Percentiles rank a stretch among this genome's conserved stretches.
Evolutionary conservation across 1,140 invertebrate genomes (phyloP).

Genomic region (Achroia grisella): DNA sequence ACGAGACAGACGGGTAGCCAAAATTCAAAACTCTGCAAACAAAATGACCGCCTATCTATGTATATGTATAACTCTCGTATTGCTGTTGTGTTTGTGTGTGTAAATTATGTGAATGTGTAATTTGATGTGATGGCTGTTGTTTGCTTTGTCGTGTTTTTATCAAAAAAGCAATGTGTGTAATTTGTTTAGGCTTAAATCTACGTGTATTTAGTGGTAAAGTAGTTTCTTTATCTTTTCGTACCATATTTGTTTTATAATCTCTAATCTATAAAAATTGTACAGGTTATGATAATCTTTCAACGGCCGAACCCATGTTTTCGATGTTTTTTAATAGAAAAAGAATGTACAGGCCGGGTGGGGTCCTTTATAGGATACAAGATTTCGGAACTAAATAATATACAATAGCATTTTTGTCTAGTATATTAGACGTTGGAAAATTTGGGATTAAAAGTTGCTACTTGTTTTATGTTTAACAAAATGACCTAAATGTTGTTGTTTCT

Average conservation of each 20-base stretch:
- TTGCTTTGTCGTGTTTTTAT: constrained; percentile 72
- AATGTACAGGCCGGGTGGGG: not conserved
- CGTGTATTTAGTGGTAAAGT: constrained; percentile 59
- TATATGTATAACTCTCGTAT: constrained; percentile 13
- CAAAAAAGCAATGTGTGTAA: constrained; percentile 65
- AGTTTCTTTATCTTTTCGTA: constrained; percentile 47
- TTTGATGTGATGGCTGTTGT: constrained; percentile 41
- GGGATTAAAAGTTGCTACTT: not conserved
- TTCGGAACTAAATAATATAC: too few species aligned
- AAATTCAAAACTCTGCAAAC: too few species aligned
- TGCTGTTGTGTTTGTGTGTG: too few species aligned
- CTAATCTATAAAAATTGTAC: constrained; percentile 30
- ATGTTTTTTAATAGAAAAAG: constrained; percentile 49
- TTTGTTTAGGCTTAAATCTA: constrained; percentile 50
- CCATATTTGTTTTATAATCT: constrained; percentile 33
- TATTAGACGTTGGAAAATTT: too few species aligned
- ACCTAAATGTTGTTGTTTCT: not conserved
- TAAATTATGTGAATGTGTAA: constrained; percentile 36
- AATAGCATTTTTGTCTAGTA: too few species aligned
- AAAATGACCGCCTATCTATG: too few species aligned
- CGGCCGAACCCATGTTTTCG: constrained; percentile 51
- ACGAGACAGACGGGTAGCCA: too few species aligned
- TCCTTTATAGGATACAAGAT: not conserved
- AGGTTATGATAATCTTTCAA: constrained; percentile 45
- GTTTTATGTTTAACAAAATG: not conserved